These are phyloP conservation scores for Drosophila anomelani DNA, from an alignment of 2,888 invertebrate genomes.

Conservation along the genomic window DNA sequence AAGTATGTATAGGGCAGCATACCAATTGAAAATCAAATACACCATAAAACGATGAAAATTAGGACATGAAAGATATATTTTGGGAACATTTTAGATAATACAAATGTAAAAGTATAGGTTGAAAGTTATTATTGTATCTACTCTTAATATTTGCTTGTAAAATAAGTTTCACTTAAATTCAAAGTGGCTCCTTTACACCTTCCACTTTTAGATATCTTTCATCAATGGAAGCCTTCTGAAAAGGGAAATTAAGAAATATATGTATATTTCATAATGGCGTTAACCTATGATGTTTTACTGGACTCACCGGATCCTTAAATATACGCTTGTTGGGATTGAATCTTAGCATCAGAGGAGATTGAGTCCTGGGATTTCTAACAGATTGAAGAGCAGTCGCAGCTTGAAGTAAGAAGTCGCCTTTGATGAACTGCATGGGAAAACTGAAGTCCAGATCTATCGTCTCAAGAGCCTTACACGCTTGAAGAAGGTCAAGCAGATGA, in stretches of 20 bases:
- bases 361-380: background rate
- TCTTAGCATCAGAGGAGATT: background rate
- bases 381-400: background rate
- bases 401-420: background rate
- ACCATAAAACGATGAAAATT: no score
- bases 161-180: no score
- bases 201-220: background rate
- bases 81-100: no score
- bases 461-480: background rate
- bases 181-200: background rate
- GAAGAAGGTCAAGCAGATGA: background rate
- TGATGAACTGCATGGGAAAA: background rate
- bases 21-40: no score
- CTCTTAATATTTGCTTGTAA: no score
- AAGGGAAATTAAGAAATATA: background rate
- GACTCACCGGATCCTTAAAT: constrained; percentile 9
- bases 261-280: background rate
- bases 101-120: no score
- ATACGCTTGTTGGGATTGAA: background rate
- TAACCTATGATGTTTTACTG: background rate
- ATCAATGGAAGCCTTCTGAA: background rate
- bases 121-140: no score
- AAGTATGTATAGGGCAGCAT: no score
- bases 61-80: no score
- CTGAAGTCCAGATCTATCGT: constrained; percentile 1